Base-by-base conservation (phyloP, 2,113 vertebrate genomes). In the Machaerirhynchus nigripectus region DNA sequence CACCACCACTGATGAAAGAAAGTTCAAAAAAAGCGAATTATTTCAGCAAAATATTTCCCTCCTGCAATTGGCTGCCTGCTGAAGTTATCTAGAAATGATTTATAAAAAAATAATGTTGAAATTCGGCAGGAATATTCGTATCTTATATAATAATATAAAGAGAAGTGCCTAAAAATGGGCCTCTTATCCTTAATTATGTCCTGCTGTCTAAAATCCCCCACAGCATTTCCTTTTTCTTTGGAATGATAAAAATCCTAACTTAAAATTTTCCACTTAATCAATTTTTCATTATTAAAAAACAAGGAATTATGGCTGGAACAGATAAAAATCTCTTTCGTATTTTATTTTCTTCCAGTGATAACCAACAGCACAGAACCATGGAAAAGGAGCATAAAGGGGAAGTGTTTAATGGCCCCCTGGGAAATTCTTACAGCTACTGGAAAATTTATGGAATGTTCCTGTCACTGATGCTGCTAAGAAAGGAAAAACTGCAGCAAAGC, bases 331-430 rank as follows among this genome's bases (percentile, higher is more conserved):
- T 33, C 16, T 59, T 73, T 3, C 59, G 15, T 3, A 9, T 15
- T 67, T 24, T 7, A 16, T 30, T 52, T 88, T 47, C 50, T 65
- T 31, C 37, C 21, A 11, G 11, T 0, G 2, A 28, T 1, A 53
- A 39, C 16, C 22, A 53, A 18, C 3, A n/a, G 77, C 47, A 53
- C 22, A 55, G 18, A 22, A 31, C 37, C 28, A 6, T 3, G 40
- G 28, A 60, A 77, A 53, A 71, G 52, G 73, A 92, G 44, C 17
- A n/a, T 1, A 4, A 11, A 42, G 35, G 16, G 30, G 19, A 37
- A 47, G n/a, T 3, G 22, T 8, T 27, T 13, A 10, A 56, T 1
- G 8, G 26, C n/a, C 50, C 7, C 11, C 31, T 1, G 6, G 53
- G 46, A 76, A 90, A 75, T 39, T 22, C 57, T n/a, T 8, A 12